These are phyloP conservation scores for Limnephilus marmoratus DNA, from an alignment of 2,888 invertebrate species.

Conservation along the genomic window DNA sequence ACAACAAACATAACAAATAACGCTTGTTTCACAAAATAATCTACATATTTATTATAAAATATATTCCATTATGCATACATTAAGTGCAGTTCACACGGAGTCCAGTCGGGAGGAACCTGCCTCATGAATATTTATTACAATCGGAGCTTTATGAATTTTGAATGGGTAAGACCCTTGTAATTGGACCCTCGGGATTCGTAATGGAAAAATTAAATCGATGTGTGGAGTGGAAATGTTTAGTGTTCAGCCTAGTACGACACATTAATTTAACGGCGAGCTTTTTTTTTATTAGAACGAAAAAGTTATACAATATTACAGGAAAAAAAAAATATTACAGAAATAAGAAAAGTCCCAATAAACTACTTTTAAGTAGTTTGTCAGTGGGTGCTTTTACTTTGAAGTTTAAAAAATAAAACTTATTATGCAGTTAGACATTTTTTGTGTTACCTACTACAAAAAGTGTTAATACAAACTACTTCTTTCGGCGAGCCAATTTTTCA, in stretches of 20 bases:
- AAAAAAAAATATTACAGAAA: too few relatives aligned
- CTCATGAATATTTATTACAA: conserved; percentile 42
- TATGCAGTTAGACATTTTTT: too few relatives aligned
- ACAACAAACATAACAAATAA: neutral
- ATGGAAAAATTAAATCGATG: neutral
- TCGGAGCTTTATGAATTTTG: conserved; percentile 1
- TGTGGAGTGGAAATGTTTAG: neutral
- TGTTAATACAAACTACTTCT: too few relatives aligned
- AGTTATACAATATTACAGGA: too few relatives aligned
- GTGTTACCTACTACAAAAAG: too few relatives aligned
- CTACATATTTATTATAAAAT: conserved; percentile 17
- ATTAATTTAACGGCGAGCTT: neutral
- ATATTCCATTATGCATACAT: neutral
- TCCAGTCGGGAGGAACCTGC: conserved; percentile 25
- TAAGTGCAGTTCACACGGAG: conserved; percentile 19
- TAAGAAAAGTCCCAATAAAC: too few relatives aligned
- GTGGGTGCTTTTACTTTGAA: too few relatives aligned
- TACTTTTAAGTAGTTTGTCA: too few relatives aligned
- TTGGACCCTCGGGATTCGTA: neutral
- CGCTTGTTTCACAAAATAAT: neutral
- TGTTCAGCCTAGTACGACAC: neutral
- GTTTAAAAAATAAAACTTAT: too few relatives aligned
- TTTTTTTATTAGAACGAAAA: too few relatives aligned
- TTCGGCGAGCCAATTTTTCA: too few relatives aligned
- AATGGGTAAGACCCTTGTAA: neutral